A percentile compares a stretch with the other conserved stretches of the same genome.
Evolutionary conservation across 1,140 invertebrate species (phyloP).

Genomic region (Eubasilissa regina): DNA sequence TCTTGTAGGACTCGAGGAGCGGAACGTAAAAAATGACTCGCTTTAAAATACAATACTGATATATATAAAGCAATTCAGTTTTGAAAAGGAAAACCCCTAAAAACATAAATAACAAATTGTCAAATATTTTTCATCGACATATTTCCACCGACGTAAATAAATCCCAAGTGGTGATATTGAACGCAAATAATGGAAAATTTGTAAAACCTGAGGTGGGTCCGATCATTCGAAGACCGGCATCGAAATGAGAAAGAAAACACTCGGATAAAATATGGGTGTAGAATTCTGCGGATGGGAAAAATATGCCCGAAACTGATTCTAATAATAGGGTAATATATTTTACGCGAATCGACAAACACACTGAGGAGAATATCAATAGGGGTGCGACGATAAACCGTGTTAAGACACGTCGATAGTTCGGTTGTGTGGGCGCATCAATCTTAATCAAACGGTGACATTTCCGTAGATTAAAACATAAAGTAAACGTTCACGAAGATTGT

Average conservation of each 20-base stretch:
- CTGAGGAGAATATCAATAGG: constrained; percentile 11
- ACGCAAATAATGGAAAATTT: constrained; percentile 20
- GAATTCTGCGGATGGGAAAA: constrained; percentile 50
- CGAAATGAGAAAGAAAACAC: constrained; percentile 26
- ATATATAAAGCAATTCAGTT: neutral
- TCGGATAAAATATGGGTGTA: constrained; percentile 47
- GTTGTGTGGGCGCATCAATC: no score
- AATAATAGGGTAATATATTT: constrained; percentile 56
- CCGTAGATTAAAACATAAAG: no score
- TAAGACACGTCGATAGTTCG: no score
- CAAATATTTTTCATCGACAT: constrained; percentile 15
- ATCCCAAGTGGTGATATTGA: neutral
- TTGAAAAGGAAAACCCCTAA: neutral
- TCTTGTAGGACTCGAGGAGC: no score
- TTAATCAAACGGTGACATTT: no score
- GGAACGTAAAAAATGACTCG: no score
- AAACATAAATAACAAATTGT: constrained; percentile 17
- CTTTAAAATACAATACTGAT: no score
- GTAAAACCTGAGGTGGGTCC: neutral
- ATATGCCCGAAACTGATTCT: constrained; percentile 55
- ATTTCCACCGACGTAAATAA: constrained; percentile 25
- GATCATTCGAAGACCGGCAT: neutral
- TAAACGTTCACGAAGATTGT: no score
- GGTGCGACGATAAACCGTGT: neutral
- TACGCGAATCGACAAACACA: neutral